These are phyloP conservation scores for Asarcornis scutulata DNA, from an alignment of 2,113 vertebrate genomes.

Conservation along the genomic window DNA sequence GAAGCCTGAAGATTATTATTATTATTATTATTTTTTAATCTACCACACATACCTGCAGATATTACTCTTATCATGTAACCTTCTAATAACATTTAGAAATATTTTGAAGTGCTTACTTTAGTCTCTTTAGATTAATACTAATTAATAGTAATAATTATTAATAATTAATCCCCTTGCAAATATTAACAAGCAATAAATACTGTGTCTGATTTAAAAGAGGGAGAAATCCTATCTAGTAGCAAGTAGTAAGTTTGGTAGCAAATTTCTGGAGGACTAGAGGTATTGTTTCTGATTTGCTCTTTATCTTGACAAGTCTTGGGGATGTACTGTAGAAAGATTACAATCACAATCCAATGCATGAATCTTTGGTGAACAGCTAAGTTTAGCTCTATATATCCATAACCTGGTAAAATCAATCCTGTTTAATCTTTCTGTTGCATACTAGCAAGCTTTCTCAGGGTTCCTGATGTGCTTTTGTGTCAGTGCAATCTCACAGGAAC, in stretches of 20 bases:
- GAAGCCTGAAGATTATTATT: not conserved
- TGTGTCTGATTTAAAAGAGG: not conserved
- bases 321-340: conserved; percentile 39
- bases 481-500: not conserved
- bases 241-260: not conserved
- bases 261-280: not conserved
- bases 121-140: not conserved
- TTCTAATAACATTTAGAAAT: not conserved
- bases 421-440: conserved; percentile 23
- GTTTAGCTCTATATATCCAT: not conserved
- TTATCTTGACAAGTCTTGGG: conserved; percentile 29
- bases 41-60: not conserved
- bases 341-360: not conserved
- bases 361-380: conserved; percentile 2
- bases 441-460: conserved; percentile 24
- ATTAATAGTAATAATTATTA: not conserved
- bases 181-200: conserved; percentile 19
- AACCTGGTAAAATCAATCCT: conserved; percentile 20
- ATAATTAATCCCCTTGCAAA: not conserved
- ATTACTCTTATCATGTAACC: not conserved
- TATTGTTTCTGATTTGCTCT: conserved; percentile 46
- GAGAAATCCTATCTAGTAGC: conserved; percentile 3
- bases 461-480: not conserved
- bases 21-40: not conserved
- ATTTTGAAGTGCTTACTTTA: not conserved